Percentiles rank a stretch among this genome's conserved stretches.
Evolutionary conservation across 2,113 vertebrate species (phyloP).

Genomic region (Coreoperca whiteheadi): DNA sequence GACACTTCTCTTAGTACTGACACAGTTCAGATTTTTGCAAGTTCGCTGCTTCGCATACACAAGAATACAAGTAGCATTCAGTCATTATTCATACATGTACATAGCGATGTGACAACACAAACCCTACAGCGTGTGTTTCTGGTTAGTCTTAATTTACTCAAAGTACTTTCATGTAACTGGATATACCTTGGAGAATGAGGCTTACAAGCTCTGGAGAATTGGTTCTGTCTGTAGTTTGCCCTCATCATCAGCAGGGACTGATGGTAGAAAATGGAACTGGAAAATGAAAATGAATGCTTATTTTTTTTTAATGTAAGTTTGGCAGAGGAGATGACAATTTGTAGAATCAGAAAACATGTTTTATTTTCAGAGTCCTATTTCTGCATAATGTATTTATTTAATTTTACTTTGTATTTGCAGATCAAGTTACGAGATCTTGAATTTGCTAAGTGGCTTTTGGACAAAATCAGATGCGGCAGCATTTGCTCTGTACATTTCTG

Average conservation of each 20-base stretch:
- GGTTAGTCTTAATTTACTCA: neutral
- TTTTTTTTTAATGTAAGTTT: neutral
- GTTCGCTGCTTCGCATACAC: neutral
- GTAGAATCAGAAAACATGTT: neutral
- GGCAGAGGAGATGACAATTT: conserved; percentile 2
- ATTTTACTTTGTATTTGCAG: neutral
- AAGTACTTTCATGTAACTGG: conserved; percentile 27
- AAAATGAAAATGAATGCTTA: conserved; percentile 13
- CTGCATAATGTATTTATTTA: neutral
- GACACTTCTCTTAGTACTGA: neutral
- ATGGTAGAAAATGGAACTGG: neutral
- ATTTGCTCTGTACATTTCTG: conserved; percentile 1
- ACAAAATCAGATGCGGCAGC: neutral
- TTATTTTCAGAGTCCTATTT: neutral
- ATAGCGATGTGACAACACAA: conserved; percentile 2
- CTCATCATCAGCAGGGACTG: neutral
- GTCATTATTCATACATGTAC: neutral
- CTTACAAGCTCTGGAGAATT: neutral
- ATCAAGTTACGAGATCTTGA: conserved; percentile 2
- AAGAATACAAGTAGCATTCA: neutral
- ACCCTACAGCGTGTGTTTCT: conserved; percentile 1
- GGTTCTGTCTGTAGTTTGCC: neutral
- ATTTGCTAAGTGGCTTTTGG: neutral
- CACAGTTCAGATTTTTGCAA: neutral
- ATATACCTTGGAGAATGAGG: conserved; percentile 3